Conservation (phyloP, 2,797 vertebrate genomes). For the Cossypha dichroa region DNA sequence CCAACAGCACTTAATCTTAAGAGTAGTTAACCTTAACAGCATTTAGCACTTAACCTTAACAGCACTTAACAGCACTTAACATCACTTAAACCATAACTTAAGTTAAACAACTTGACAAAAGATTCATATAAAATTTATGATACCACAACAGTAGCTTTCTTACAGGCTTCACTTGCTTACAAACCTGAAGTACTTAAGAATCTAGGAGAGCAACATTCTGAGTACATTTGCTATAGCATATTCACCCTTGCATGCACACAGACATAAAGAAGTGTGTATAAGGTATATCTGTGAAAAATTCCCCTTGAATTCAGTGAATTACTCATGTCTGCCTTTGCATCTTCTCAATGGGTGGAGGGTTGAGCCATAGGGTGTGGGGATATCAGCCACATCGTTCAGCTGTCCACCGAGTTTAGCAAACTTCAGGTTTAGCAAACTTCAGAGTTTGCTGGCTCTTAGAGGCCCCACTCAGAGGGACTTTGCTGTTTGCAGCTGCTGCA, state of each 20-base stretch:
- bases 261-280: neutral
- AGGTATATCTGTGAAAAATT: neutral
- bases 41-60: neutral
- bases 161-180: neutral
- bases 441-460: neutral
- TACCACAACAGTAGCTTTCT: neutral
- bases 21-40: neutral
- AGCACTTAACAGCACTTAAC: neutral
- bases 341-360: rapidly evolving
- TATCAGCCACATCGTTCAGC: neutral
- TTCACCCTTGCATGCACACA: neutral
- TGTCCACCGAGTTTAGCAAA: neutral
- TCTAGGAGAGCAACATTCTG: neutral
- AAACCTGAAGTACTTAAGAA: neutral
- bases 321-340: neutral
- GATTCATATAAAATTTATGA: neutral
- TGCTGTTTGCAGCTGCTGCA: neutral
- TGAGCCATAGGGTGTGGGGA: neutral
- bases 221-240: neutral
- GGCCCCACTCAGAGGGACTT: neutral
- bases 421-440: neutral
- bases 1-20: neutral
- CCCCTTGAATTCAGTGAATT: neutral
- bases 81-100: neutral
- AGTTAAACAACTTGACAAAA: neutral